These are phyloP conservation scores for Hypomecis atomaria DNA, from an alignment of 2,888 invertebrate genomes.

Conservation along the genomic window DNA sequence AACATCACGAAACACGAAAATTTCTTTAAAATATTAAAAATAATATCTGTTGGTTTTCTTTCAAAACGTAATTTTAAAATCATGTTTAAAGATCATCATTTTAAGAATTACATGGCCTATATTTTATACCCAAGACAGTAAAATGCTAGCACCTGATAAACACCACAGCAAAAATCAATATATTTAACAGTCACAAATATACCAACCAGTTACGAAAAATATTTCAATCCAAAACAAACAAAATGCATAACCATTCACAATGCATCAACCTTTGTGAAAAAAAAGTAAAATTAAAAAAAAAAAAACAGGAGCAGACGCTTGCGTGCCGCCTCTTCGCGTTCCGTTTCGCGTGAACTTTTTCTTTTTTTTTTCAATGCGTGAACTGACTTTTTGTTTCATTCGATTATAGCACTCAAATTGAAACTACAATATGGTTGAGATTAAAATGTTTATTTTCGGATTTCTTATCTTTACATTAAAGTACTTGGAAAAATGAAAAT, in stretches of 20 bases:
- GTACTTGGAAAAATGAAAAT: too few relatives aligned
- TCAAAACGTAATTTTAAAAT: too few relatives aligned
- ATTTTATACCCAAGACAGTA: too few relatives aligned
- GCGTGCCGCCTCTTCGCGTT: slow-evolving; percentile 67
- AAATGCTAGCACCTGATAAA: too few relatives aligned
- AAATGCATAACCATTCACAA: slow-evolving; percentile 42
- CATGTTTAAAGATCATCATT: too few relatives aligned
- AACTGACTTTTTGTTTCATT: slow-evolving; percentile 42
- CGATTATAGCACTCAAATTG: slow-evolving; percentile 72
- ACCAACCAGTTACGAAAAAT: background rate
- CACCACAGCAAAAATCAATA: too few relatives aligned
- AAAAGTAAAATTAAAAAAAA: slow-evolving; percentile 48
- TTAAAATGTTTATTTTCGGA: slow-evolving; percentile 51
- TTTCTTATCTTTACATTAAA: too few relatives aligned
- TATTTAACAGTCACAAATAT: too few relatives aligned
- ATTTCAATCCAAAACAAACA: slow-evolving; percentile 31
- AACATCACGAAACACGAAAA: too few relatives aligned
- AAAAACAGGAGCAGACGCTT: slow-evolving; percentile 59
- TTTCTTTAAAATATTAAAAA: too few relatives aligned
- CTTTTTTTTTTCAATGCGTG: slow-evolving; percentile 53
- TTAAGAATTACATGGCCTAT: too few relatives aligned
- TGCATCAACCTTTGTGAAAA: slow-evolving; percentile 43
- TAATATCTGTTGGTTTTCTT: too few relatives aligned
- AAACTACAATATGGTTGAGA: slow-evolving; percentile 64
- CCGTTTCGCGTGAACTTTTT: slow-evolving; percentile 63